Evolutionary conservation across 1,140 invertebrate species (phyloP).

Genomic region (Cydia pomonella): DNA sequence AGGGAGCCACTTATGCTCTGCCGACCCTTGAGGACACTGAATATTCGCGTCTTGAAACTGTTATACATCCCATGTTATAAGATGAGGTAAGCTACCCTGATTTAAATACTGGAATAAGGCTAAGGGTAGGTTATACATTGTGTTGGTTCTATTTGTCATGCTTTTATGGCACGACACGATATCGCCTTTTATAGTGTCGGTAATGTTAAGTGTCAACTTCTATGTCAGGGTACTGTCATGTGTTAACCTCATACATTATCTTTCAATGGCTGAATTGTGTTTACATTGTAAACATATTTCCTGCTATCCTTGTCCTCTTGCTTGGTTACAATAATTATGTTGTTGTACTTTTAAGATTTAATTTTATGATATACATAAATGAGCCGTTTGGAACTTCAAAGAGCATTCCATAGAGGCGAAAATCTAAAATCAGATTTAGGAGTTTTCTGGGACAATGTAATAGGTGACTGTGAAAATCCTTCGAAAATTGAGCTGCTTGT

Average conservation of each 20-base stretch:
- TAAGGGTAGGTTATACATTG: not conserved
- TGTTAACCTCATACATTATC: conserved; percentile 8
- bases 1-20: no score
- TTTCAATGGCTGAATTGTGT: not conserved
- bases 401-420: no score
- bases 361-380: not conserved
- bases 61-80: no score
- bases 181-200: conserved; percentile 5
- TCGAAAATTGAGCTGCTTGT: no score
- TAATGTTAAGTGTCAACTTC: not conserved
- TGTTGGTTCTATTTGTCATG: not conserved
- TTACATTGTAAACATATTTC: not conserved
- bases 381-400: no score
- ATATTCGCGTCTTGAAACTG: no score
- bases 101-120: conserved; percentile 2
- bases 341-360: not conserved
- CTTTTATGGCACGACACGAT: conserved; percentile 6
- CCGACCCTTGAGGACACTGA: no score
- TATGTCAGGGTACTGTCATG: conserved; percentile 10
- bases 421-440: no score
- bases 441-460: no score
- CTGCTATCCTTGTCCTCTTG: not conserved
- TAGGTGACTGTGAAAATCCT: no score
- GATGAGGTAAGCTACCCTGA: not conserved
- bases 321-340: not conserved